Evolutionary conservation across 64 coral and sea anemone species (phyloP).

Genomic region (Stichodactyla mertensii): DNA sequence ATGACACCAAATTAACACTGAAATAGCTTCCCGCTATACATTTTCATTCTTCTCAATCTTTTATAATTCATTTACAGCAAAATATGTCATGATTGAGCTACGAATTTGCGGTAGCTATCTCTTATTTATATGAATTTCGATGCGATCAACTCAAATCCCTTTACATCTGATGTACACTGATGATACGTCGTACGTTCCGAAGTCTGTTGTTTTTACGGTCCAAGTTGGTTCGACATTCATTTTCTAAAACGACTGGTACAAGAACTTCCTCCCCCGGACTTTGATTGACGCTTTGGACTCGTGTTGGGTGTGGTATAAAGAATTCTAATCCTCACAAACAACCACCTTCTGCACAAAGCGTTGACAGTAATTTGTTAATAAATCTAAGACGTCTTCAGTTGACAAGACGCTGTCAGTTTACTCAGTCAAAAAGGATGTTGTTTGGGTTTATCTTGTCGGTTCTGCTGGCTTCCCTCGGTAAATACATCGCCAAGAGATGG

Average conservation of each 20-base stretch:
- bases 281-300: background rate
- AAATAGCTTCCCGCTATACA: too few species aligned
- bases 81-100: too few species aligned
- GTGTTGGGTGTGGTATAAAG: background rate
- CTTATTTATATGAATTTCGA: too few species aligned
- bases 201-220: too few species aligned
- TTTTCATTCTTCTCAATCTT: too few species aligned
- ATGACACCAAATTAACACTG: too few species aligned
- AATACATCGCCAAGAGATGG: slow-evolving; percentile 28
- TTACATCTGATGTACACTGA: too few species aligned
- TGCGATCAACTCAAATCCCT: too few species aligned
- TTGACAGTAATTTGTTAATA: background rate
- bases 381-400: background rate
- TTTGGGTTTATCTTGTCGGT: slow-evolving; percentile 8
- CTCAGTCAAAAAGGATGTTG: background rate
- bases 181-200: too few species aligned
- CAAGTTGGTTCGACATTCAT: too few species aligned
- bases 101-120: too few species aligned
- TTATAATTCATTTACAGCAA: too few species aligned
- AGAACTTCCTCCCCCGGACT: background rate
- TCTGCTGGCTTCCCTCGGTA: slow-evolving; percentile 7
- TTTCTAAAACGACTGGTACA: background rate
- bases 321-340: background rate
- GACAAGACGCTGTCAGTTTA: background rate
- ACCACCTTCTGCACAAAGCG: background rate